Evolutionary conservation across 2,888 invertebrate species (phyloP).

Genomic region (Chrysolina oricalcia): DNA sequence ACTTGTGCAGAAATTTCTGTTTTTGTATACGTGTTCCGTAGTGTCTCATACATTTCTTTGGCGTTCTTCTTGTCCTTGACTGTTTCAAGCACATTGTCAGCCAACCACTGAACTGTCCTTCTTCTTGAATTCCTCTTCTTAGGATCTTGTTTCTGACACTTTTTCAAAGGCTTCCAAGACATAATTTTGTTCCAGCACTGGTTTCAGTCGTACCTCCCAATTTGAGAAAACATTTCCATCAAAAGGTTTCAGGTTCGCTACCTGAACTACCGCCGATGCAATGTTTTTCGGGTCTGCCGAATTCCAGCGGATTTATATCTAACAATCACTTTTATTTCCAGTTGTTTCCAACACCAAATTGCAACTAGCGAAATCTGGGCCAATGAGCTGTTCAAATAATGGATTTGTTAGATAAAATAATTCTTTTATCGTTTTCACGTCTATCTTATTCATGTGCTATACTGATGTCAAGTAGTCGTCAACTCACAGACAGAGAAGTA

Average conservation of each 20-base stretch:
- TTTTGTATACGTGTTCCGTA: conserved; percentile 13
- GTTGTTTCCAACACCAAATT: background rate
- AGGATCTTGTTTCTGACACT: background rate
- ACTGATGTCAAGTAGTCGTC: too few relatives aligned
- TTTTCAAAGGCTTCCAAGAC: conserved; percentile 35
- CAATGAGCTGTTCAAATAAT: background rate
- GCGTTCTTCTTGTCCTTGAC: conserved; percentile 52
- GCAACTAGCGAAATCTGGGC: background rate
- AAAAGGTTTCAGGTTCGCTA: conserved; percentile 42
- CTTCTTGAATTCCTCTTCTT: conserved; percentile 42
- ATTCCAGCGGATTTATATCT: background rate
- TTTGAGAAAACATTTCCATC: conserved; percentile 51
- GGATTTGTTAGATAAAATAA: too few relatives aligned
- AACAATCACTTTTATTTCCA: background rate
- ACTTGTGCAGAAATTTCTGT: conserved; percentile 29
- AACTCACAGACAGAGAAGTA: background rate
- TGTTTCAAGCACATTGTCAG: conserved; percentile 51
- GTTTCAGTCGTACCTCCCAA: conserved; percentile 50
- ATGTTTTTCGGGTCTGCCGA: background rate
- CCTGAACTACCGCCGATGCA: background rate
- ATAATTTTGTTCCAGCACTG: conserved; percentile 47
- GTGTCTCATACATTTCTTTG: conserved; percentile 47
- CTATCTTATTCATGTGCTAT: too few relatives aligned
- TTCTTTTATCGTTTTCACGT: too few relatives aligned
- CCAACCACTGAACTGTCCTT: conserved; percentile 48